Evolutionary conservation across 2,113 vertebrate species (phyloP).

Genomic region (Ammospiza nelsoni): DNA sequence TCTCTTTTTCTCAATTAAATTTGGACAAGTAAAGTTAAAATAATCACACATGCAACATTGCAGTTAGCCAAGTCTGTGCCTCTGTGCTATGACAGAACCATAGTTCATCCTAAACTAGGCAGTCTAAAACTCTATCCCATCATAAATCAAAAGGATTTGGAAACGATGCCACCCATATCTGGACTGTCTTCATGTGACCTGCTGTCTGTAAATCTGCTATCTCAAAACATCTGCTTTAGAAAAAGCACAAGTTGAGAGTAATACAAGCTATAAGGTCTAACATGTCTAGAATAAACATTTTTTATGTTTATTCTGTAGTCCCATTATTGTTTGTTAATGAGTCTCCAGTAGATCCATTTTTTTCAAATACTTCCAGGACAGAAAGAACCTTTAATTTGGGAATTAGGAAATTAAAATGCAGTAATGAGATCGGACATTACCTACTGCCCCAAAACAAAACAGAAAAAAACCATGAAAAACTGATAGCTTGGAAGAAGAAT

Average conservation of each 20-base stretch:
- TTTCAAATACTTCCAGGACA: not conserved
- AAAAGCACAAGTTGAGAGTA: not conserved
- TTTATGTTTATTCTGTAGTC: not conserved
- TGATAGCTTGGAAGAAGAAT: not conserved
- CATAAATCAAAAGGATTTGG: not conserved
- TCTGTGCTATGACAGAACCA: not conserved
- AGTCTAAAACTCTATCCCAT: not conserved
- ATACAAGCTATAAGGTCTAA: not conserved
- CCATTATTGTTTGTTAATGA: not conserved
- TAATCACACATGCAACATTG: not conserved
- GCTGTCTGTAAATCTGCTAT: constrained; percentile 2
- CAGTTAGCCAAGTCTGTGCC: not conserved
- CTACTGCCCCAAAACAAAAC: not conserved
- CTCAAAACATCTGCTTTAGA: not conserved
- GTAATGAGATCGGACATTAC: not conserved
- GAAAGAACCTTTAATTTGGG: not conserved
- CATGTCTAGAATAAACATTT: not conserved
- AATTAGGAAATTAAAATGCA: not conserved
- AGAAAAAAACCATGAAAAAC: not conserved
- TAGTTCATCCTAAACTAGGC: not conserved
- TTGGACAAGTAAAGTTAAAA: not conserved
- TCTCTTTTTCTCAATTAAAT: not conserved
- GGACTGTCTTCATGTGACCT: not conserved
- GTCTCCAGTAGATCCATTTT: not conserved
- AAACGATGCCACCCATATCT: not conserved